Evolutionary conservation across 1,140 invertebrate genomes (phyloP), one percentile per base, ranked within the genome.

Genomic region (Trichogramma pretiosum): DNA sequence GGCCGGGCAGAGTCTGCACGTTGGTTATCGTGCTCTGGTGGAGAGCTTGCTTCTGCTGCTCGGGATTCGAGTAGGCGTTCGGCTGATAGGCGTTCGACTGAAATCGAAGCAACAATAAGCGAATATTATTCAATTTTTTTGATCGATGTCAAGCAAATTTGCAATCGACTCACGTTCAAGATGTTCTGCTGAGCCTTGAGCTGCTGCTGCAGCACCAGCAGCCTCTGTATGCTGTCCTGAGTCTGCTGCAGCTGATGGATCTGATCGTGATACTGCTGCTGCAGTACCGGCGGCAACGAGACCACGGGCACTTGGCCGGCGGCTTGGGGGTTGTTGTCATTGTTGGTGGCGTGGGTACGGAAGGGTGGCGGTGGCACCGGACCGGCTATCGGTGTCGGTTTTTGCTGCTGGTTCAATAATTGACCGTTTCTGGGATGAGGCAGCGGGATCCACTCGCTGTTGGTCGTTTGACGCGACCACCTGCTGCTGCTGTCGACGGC

Each of bases 391-490:
- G 38, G 14, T 4, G 11, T 16, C 19, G 50, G 56, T 28, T 47
- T 41, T 23, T 55, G 44, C 18, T 47, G 46, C 17, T 48, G 48
- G 11, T 39, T 24, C 33, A 54, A 46, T 23, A n/a, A 52, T 16
- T 49, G 52, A 35, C 39, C 44, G 32, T 43, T 44, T 18, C 59
- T 56, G 0, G 65, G 65, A 52, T 64, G 56, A 13, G 69, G 52
- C 19, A 70, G 35, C 2, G 69, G 69, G 17, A 72, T 69, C 69
- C 69, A 72, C 33, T 70, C 69, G 54, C 65, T 72, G 32, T 65
- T 70, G 0, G 64, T 56, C 17, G 63, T 59, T 53, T 72, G 68
- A 40, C 69, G 61, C 21, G 69, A 70, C 69, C 69, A 72, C 64
- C 69, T 58, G 17, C 70, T 60, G 19, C 46, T 14, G 13, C 36